Percentiles rank a stretch among this genome's conserved stretches.
phyloP scores from a whole-genome alignment of 1,140 invertebrate species.

The Sesamia nonagrioides region DNA sequence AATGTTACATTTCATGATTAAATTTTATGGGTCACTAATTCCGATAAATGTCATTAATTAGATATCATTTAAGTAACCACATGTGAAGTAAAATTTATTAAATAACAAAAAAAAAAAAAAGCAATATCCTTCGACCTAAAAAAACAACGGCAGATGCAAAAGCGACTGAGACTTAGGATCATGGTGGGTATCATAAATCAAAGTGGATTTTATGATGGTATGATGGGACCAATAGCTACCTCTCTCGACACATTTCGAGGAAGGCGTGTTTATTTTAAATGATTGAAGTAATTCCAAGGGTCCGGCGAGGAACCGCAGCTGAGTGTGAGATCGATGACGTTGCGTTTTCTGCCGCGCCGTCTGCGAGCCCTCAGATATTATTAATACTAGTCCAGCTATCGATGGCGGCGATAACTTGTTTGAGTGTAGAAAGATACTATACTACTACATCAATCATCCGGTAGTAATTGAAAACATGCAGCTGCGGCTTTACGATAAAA shows the following conservation, averaged over 20 bases:
- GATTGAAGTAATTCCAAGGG: slow-evolving; percentile 70
- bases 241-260: slow-evolving; percentile 64
- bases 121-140: slow-evolving; percentile 10
- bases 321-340: slow-evolving; percentile 72
- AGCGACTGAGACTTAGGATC: slow-evolving; percentile 18
- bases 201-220: slow-evolving; percentile 63
- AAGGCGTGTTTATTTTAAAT: slow-evolving; percentile 79
- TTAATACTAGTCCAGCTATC: slow-evolving; percentile 75
- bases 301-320: slow-evolving; percentile 49
- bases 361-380: slow-evolving; percentile 65
- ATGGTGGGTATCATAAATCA: slow-evolving; percentile 72
- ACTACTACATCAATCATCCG: slow-evolving; percentile 74
- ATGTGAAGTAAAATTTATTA: slow-evolving; percentile 45
- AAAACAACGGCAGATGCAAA: slow-evolving; percentile 39
- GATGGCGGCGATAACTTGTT: slow-evolving; percentile 79
- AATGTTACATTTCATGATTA: slow-evolving; percentile 60
- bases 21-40: slow-evolving; percentile 20
- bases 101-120: background rate
- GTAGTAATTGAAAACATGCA: slow-evolving; percentile 79
- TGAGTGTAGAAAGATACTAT: slow-evolving; percentile 70
- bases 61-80: slow-evolving; percentile 48
- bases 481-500: slow-evolving; percentile 66
- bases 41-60: slow-evolving; percentile 15
- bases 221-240: slow-evolving; percentile 64
- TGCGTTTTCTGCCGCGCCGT: slow-evolving; percentile 68